phyloP scores from a whole-genome alignment of 2,113 vertebrate species.

The Campylomormyrus tamandua region DNA sequence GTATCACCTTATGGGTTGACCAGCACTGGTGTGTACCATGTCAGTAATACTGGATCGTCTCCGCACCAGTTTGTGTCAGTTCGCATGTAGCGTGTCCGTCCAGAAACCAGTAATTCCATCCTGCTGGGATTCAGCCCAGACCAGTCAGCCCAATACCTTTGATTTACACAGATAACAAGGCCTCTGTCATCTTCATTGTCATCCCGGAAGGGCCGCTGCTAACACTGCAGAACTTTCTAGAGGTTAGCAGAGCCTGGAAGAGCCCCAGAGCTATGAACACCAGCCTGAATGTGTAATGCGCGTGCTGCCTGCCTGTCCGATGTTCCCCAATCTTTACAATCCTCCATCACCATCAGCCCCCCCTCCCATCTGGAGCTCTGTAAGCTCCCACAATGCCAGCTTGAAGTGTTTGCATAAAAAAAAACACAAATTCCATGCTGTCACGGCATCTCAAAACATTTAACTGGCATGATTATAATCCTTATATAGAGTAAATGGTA shows the following conservation, averaged over 20 bases:
- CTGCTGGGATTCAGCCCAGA: background rate
- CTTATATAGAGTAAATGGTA: background rate
- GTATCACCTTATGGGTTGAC: background rate
- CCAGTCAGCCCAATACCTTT: background rate
- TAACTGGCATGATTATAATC: background rate
- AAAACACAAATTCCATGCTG: background rate
- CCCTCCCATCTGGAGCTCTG: background rate
- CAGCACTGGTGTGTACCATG: background rate
- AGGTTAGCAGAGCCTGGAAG: background rate
- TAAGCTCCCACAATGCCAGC: background rate
- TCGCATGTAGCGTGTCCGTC: background rate
- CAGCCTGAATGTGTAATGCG: background rate
- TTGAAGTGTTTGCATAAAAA: background rate
- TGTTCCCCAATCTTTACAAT: background rate
- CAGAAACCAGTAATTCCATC: background rate
- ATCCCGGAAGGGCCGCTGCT: background rate
- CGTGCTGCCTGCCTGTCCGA: background rate
- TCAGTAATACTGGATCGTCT: background rate
- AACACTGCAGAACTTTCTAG: background rate
- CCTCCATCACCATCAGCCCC: background rate
- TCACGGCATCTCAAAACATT: background rate
- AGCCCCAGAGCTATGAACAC: background rate
- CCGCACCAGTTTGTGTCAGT: background rate
- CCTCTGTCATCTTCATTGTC: background rate
- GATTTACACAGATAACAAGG: slow-evolving; percentile 2